Base-by-base conservation (phyloP, 2,888 invertebrate genomes). In the Allophyes oxyacanthae region DNA sequence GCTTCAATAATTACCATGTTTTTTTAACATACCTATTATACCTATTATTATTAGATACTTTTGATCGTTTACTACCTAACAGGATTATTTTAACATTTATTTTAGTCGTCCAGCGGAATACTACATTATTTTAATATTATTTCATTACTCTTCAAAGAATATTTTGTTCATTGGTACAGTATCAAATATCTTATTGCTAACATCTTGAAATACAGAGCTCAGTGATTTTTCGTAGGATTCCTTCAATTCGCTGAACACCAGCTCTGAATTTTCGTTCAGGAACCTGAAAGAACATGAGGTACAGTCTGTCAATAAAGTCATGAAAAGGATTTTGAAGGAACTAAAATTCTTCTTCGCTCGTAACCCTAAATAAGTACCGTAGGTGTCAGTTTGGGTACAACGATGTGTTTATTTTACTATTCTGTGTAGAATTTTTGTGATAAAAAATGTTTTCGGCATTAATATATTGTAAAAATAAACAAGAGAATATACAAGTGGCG, bases 221-320 rank as follows among this genome's bases (percentile, higher is more conserved):
- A 97, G 95, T 8, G 96, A 95, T 57, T 95, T 95, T 73, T 97
- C 96, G 82, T 96, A 97, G 0, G 96, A 95, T 0, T 92, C 92
- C 78, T 96, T 95, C 28, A 97, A 84, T 77, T 96, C 96, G 69
- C 94, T 95, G 85, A 96, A 96, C 0, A 96, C 95, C 0, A 95
- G 85, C 20, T 96, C 95, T 43, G 96, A 95, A 78, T 96, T 96
- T 33, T 95, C 95, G 78, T 96, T 96, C n/a, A 96, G 85, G 83
- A 96, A 96, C 14, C 94, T 94, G 86, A 4, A 88, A 45, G 4
- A 30, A 36, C n/a, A n/a, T n/a, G n/a, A n/a, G n/a, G n/a, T n/a
- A n/a, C n/a, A n/a, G n/a, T n/a, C n/a, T n/a, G n/a, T n/a, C n/a
- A n/a, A n/a, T n/a, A n/a, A n/a, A n/a, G n/a, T n/a, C n/a, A n/a